Conservation (phyloP, 2,797 vertebrate genomes). For the Rhinogobio ventralis region DNA sequence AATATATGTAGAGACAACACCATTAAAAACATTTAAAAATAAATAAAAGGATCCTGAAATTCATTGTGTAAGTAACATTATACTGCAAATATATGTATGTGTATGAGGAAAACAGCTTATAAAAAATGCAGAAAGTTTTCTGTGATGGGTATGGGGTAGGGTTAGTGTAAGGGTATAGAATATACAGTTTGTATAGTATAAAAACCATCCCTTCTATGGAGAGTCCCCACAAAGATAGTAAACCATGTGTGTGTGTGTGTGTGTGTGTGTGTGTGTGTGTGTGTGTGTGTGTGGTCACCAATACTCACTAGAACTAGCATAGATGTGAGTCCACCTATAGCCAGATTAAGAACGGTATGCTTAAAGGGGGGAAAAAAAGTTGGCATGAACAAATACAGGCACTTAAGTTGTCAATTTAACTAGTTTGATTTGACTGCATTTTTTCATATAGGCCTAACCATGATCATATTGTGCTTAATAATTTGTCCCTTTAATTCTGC, state of each 20-base stretch:
- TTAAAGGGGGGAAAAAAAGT: constrained; percentile 66
- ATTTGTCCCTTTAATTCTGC: neutral
- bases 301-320: constrained; percentile 85
- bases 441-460: neutral
- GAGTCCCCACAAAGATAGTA: no score
- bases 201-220: neutral
- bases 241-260: no score
- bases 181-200: neutral
- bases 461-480: neutral
- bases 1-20: neutral
- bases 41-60: neutral
- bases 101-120: no score
- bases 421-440: no score
- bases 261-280: no score
- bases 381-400: constrained; percentile 2
- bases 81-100: neutral
- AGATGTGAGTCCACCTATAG: constrained; percentile 81
- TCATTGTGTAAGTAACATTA: neutral
- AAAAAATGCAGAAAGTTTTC: no score
- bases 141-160: neutral
- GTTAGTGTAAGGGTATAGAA: no score
- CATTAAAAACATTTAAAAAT: neutral
- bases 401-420: neutral
- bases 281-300: neutral
- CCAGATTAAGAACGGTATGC: constrained; percentile 85